A percentile compares a stretch with the other conserved stretches of the same genome.
Evolutionary conservation across 2,113 vertebrate species (phyloP).

Genomic region (Strigops habroptila): DNA sequence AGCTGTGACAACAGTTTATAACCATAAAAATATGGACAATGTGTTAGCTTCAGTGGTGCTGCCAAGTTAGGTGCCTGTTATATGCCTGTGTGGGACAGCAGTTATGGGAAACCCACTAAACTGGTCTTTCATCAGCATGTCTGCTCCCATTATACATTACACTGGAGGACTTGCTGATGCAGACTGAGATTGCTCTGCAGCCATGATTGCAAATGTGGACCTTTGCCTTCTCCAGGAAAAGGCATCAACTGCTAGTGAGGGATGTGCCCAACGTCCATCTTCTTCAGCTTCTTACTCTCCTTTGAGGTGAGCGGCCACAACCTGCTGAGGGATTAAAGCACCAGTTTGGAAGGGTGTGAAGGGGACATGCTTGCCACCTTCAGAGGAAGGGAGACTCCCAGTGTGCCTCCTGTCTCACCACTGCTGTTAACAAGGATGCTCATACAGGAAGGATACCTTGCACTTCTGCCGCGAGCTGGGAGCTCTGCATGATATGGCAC

Average conservation of each 20-base stretch:
- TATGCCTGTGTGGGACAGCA: accelerated
- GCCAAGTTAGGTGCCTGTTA: not conserved
- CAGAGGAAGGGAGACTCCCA: not conserved
- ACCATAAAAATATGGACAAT: not conserved
- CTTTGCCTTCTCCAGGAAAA: not conserved
- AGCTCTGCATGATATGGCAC: not conserved
- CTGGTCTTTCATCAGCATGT: not conserved
- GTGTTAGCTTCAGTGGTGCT: not conserved
- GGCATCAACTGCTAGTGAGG: not conserved
- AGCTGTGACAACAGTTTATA: not conserved
- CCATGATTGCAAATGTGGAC: accelerated
- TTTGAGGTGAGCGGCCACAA: accelerated
- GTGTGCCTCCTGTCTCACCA: not conserved
- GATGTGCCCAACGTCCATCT: not conserved
- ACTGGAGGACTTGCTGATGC: not conserved
- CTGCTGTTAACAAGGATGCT: not conserved
- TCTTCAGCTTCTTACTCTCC: not conserved
- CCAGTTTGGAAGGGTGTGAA: not conserved
- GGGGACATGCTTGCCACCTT: not conserved
- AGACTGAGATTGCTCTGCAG: not conserved
- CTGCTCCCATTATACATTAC: not conserved
- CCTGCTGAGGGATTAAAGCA: not conserved
- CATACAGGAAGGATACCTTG: not conserved
- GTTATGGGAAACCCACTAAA: not conserved
- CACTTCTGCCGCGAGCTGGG: not conserved